Evolutionary conservation across 2,113 vertebrate genomes (phyloP), one percentile per base, ranked within the genome.

Genomic region (Trichomycterus rosablanca): DNA sequence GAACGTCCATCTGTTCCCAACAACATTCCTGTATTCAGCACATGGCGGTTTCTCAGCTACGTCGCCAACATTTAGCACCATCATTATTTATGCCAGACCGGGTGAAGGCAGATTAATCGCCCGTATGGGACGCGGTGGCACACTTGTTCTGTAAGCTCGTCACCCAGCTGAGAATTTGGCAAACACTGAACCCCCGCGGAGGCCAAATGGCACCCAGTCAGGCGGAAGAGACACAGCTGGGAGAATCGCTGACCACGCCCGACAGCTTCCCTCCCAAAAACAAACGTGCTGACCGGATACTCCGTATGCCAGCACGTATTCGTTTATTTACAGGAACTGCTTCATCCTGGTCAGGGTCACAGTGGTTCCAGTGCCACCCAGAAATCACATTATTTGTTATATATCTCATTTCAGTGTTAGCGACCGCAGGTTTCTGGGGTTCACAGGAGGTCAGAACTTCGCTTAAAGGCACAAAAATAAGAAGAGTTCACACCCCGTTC

Each of bases 211-310:
- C n/a, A 46, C 7, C 40, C 34, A 66, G 51, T 66, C 52, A 48
- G 58, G 57, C 62, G 66, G 58, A 68, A 61, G 64, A 68, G 39
- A 42, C 60, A 51, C 70, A 75, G 63, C 62, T 75, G 73, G 34
- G 14, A 50, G 53, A 34, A 58, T n/a, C 15, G 59, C 56, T 69
- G 59, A 60, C 49, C 58, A n/a, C 18, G 12, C 24, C 18, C 12
- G 20, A 7, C 43, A 37, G 26, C 24, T n/a, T n/a, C n/a, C n/a
- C n/a, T n/a, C n/a, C n/a, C n/a, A n/a, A n/a, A n/a, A n/a, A n/a
- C n/a, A n/a, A n/a, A n/a, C n/a, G n/a, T n/a, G n/a, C n/a, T n/a
- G n/a, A n/a, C n/a, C n/a, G n/a, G n/a, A n/a, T n/a, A n/a, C n/a
- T n/a, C n/a, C n/a, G n/a, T n/a, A n/a, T n/a, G n/a, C n/a, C n/a